These are phyloP conservation scores for Ennomos quercinarius DNA, from an alignment of 2,888 invertebrate genomes.

Conservation along the genomic window DNA sequence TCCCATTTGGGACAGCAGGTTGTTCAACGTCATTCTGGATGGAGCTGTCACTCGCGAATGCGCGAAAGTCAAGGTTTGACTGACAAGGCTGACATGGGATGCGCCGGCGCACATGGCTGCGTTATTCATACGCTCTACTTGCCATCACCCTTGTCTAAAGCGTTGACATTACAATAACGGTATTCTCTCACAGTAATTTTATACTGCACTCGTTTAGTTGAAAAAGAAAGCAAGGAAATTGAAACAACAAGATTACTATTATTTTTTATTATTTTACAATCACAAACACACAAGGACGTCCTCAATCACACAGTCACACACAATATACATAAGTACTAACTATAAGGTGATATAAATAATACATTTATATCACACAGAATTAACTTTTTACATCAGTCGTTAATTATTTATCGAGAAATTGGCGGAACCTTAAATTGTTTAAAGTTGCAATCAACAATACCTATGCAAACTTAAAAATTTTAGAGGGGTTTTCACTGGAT, in stretches of 20 bases:
- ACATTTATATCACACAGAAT: constrained; percentile 78
- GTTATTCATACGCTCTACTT: constrained; percentile 68
- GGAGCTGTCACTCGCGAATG: constrained; percentile 50
- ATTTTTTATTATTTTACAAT: constrained; percentile 71
- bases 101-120: constrained; percentile 50
- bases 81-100: constrained; percentile 57
- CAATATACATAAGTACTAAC: constrained; percentile 79
- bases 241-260: constrained; percentile 40
- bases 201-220: constrained; percentile 7
- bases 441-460: constrained; percentile 59
- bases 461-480: constrained; percentile 54
- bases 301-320: constrained; percentile 78
- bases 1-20: constrained; percentile 69
- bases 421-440: constrained; percentile 66
- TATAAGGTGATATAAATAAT: constrained; percentile 76
- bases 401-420: constrained; percentile 68
- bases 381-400: constrained; percentile 82
- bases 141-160: constrained; percentile 33
- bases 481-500: constrained; percentile 48
- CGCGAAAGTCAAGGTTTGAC: constrained; percentile 69
- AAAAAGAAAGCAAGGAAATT: constrained; percentile 19
- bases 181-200: constrained; percentile 46
- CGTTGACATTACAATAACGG: constrained; percentile 63
- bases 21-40: constrained; percentile 66
- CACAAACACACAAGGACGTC: constrained; percentile 84